Evolutionary conservation across 1,140 invertebrate species (phyloP), one percentile per base, ranked within the genome.

Genomic region (Heliconius hermathena): DNA sequence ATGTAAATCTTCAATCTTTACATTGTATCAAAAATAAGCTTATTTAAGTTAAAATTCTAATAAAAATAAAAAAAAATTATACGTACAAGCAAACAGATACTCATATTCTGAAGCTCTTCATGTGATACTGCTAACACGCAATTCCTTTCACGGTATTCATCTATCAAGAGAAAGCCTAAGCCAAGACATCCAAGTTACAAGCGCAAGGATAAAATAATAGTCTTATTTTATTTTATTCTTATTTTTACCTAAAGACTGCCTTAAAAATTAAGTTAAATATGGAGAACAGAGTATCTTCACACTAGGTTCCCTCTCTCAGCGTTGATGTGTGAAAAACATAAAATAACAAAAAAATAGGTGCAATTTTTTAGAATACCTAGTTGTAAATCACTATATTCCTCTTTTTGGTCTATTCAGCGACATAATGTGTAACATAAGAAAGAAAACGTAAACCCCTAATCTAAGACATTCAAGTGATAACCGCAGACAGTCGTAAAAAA

Each of bases 131-230:
- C 89, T 90, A 86, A 86, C 89, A 87, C 89, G 82, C 87, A 90
- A 90, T 90, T 90, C 86, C 80, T 90, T 91, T 91, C 89, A 91
- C 90, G 88, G 87, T 89, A 92, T 90, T 89, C 91, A 92, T 91
- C 91, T 90, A 90, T 91, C 91, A 91, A 46, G 85, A 18, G 87
- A 90, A 89, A 88, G 87, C 60, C 26, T 66, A 29, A 66, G 26
- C n/a, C 82, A 90, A 91, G 90, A 92, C 90, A 89, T 92, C 87
- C 89, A 91, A 94, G 88, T 91, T 88, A 92, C 87, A 88, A 84
- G 86, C 87, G 86, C 77, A 88, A 88, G 86, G 88, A 87, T 90
- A 91, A 91, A 92, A 94, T 91, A 22, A 60, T 22, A 52, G 18
- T 52, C 18, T 3, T 8, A 52, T 20, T 8, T 20, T 8, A 52